A percentile compares a stretch with the other conserved stretches of the same genome.
Evolutionary conservation across 2,113 vertebrate genomes (phyloP).

Genomic region (Antennarius striatus): DNA sequence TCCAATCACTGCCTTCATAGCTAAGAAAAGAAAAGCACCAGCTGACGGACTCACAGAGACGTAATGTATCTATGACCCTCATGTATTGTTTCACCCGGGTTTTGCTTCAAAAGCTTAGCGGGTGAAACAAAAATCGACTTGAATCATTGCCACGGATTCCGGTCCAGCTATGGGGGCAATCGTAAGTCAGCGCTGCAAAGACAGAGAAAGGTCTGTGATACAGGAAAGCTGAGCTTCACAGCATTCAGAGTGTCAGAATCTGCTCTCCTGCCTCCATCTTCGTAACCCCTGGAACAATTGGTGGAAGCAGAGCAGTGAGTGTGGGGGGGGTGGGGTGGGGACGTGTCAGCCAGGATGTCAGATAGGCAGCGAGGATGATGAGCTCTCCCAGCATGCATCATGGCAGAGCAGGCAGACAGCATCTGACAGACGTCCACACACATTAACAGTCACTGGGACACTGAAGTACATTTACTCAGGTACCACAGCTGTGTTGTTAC

Average conservation of each 20-base stretch:
- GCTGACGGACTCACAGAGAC: neutral
- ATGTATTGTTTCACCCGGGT: no score
- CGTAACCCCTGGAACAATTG: constrained; percentile 64
- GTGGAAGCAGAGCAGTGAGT: constrained; percentile 63
- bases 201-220: constrained; percentile 31
- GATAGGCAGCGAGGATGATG: constrained; percentile 43
- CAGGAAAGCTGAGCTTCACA: constrained; percentile 16
- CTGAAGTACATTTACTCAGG: no score
- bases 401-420: neutral
- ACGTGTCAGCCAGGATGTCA: constrained; percentile 65
- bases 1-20: constrained; percentile 28
- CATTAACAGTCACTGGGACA: neutral
- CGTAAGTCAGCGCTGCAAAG: constrained; percentile 22
- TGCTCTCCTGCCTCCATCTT: constrained; percentile 42
- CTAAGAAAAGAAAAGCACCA: neutral
- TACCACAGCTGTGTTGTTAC: no score
- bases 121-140: no score
- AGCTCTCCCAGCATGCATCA: constrained; percentile 5
- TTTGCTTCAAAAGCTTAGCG: no score
- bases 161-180: neutral
- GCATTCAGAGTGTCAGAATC: constrained; percentile 24
- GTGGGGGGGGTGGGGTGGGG: constrained; percentile 55
- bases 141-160: no score
- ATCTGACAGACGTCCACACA: neutral
- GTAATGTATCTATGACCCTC: no score